phyloP scores from a whole-genome alignment of 2,797 vertebrate species.

The Arrhamphus sclerolepis region DNA sequence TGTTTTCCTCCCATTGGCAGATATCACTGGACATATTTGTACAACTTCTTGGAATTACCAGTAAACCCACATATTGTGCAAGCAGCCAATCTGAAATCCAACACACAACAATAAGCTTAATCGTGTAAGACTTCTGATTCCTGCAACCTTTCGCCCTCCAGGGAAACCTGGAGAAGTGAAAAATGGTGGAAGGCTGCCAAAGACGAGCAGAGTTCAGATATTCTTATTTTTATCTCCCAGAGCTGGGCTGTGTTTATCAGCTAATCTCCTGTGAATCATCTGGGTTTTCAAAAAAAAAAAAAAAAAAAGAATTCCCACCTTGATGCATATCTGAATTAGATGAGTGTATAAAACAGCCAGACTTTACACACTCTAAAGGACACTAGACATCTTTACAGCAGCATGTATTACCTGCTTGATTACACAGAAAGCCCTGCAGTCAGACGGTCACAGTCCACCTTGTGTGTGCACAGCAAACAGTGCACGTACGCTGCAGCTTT shows the following conservation, averaged over 20 bases:
- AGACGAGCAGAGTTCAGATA: conserved; percentile 4
- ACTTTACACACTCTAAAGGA: not conserved
- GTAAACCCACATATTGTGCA: not conserved
- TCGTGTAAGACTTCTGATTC: conserved; percentile 12
- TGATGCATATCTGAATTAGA: conserved; percentile 3
- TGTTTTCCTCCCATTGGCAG: not conserved
- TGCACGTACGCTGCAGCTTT: conserved; percentile 29
- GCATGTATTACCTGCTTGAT: conserved; percentile 29
- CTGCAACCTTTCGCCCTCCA: conserved; percentile 25
- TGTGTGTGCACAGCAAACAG: conserved; percentile 25
- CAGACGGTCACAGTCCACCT: conserved; percentile 16
- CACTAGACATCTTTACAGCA: conserved; percentile 29
- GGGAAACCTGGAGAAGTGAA: conserved; percentile 13
- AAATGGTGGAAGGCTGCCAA: conserved; percentile 32
- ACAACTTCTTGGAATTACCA: not conserved
- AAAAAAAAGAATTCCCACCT: no score
- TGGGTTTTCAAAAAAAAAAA: no score
- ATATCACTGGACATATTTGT: not conserved
- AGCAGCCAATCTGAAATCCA: conserved; percentile 6
- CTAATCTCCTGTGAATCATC: no score
- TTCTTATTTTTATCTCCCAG: not conserved
- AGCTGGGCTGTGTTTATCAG: conserved; percentile 9
- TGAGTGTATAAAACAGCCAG: not conserved
- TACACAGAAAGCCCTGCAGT: conserved; percentile 22
- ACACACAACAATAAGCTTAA: conserved; percentile 14